Conservation (phyloP, 35 echinoderm and acorn worm species). For the Diadema setosum region DNA sequence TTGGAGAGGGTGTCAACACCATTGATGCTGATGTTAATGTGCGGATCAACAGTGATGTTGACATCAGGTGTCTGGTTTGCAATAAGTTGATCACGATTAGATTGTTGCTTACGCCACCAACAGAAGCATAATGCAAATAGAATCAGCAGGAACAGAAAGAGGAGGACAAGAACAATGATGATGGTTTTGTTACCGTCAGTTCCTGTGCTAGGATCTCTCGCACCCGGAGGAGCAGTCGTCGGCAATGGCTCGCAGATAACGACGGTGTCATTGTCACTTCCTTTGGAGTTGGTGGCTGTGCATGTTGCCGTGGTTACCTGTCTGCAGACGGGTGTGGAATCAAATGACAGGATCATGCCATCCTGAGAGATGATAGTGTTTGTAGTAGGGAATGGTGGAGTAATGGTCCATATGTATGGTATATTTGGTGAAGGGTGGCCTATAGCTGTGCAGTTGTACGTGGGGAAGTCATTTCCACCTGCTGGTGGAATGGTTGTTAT, state of each 20-base stretch:
- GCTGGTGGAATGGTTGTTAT: neutral
- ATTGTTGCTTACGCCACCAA: neutral
- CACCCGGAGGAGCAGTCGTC: neutral
- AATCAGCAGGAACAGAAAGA: neutral
- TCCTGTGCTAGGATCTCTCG: neutral
- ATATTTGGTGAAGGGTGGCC: neutral
- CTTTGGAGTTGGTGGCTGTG: neutral
- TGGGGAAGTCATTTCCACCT: neutral
- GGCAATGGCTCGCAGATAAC: constrained; percentile 9
- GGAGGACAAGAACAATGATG: neutral
- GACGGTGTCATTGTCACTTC: neutral
- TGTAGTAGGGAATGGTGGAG: neutral
- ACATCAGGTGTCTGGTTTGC: neutral
- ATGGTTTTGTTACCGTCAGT: neutral
- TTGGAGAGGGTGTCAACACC: neutral
- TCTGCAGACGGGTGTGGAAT: neutral
- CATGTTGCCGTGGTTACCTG: neutral
- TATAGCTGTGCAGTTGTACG: neutral
- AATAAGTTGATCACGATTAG: neutral
- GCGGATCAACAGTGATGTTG: neutral
- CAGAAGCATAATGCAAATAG: neutral
- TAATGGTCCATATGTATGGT: neutral
- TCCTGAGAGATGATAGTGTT: neutral
- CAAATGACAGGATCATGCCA: neutral
- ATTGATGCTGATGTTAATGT: neutral